These are phyloP conservation scores for Dipodomys merriami DNA, from an alignment of 2,113 vertebrate species.

Conservation along the genomic window DNA sequence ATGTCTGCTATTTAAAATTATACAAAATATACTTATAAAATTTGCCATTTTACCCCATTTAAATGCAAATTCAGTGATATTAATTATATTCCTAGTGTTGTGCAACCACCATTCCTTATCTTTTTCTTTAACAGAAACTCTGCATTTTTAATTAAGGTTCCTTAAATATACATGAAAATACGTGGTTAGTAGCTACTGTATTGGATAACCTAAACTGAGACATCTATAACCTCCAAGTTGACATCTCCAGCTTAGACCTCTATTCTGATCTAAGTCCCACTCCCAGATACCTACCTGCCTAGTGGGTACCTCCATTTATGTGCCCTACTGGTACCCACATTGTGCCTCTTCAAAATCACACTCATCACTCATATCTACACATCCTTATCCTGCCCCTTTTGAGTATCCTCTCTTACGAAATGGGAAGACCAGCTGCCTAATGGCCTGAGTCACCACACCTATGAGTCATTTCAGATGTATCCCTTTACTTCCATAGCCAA, in stretches of 20 bases:
- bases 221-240: background rate
- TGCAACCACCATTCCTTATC: background rate
- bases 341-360: background rate
- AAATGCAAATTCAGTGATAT: background rate
- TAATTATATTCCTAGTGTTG: background rate
- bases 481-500: background rate
- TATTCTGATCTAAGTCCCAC: background rate
- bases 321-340: background rate
- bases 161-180: background rate
- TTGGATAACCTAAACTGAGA: background rate
- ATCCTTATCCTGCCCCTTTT: background rate
- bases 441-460: background rate
- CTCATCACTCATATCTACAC: background rate
- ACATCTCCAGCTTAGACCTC: background rate
- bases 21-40: background rate
- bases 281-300: background rate
- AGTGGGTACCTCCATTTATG: background rate
- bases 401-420: background rate
- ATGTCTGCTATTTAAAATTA: background rate
- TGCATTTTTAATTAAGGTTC: constrained; percentile 23
- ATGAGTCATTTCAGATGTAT: background rate
- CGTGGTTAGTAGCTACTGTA: background rate
- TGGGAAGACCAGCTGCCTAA: background rate
- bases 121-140: background rate
- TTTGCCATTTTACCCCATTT: background rate